Conservation (phyloP, 2,888 invertebrate genomes). For the Xanthia togata region DNA sequence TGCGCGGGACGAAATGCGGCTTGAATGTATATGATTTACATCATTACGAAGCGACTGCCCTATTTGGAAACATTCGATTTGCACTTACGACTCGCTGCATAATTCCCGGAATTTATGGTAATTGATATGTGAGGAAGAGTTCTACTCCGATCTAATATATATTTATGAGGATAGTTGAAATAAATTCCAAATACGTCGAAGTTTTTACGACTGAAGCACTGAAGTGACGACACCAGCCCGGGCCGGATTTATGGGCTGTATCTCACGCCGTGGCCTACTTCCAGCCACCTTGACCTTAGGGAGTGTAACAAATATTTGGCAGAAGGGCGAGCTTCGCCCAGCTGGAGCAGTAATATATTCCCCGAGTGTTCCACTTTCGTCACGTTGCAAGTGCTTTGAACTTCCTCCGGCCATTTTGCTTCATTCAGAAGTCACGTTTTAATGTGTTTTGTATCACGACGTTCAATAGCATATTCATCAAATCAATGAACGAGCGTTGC, state of each 20-base stretch:
- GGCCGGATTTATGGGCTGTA: conserved; percentile 51
- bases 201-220: conserved; percentile 58
- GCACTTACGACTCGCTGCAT: conserved; percentile 60
- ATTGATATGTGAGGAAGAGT: conserved; percentile 60
- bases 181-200: conserved; percentile 55
- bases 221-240: conserved; percentile 57
- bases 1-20: conserved; percentile 70
- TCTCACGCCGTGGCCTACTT: conserved; percentile 58
- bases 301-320: conserved; percentile 63
- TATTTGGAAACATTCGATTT: conserved; percentile 64
- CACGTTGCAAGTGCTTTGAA: conserved; percentile 56
- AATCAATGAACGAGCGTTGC: conserved; percentile 57
- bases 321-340: conserved; percentile 59
- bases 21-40: conserved; percentile 74
- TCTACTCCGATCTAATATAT: conserved; percentile 52
- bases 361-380: conserved; percentile 55
- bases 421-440: conserved; percentile 39
- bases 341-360: conserved; percentile 63
- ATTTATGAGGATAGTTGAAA: conserved; percentile 63
- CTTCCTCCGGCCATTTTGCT: conserved; percentile 36
- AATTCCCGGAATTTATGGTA: conserved; percentile 63
- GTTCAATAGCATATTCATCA: conserved; percentile 61
- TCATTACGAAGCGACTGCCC: conserved; percentile 62
- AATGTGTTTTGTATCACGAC: conserved; percentile 35
- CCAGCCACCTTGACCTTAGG: conserved; percentile 59